Base-by-base conservation (phyloP, 2,888 invertebrate species). In the Lasioglossum zephyrum region DNA sequence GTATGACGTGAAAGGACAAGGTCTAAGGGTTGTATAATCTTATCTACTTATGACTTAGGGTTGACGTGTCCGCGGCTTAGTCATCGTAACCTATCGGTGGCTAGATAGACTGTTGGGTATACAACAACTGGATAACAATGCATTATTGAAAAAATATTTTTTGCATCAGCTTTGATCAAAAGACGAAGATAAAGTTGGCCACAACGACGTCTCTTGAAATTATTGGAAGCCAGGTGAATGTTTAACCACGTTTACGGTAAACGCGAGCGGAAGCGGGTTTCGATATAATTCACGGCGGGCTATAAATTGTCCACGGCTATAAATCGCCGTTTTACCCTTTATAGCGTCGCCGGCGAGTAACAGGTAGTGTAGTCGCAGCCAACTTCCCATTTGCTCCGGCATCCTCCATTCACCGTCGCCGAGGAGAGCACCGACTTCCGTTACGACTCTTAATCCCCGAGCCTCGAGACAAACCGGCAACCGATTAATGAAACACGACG, bases 401-500 rank as follows among this genome's bases (percentile, higher is more conserved):
- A 31, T 5, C 31, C 60, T 31, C 60, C n/a, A 63, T n/a, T 69
- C 69, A 13, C 77, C 22, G 41, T 49, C 53, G 22, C 53, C 53
- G 22, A n/a, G 1, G n/a, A 36, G 53, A 70, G 31, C n/a, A 2
- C 9, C 63, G n/a, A 66, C 36, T 47, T 47, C 47, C 74, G 72
- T n/a, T 44, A 18, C 26, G 41, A 63, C 41, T 47, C 44, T 44
- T 76, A 76, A 85, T 79, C 84, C 77, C 66, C 16, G 66, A 26
- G 44, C n/a, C 75, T 70, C 76, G 36, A 60, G 66, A 53, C 53
- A 73, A 73, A 36, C 53, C 49, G 57, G 73, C 73, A 53, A 83
- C 72, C 80, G 85, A 81, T 85, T 85, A 85, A 69, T 74, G 86
- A 78, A 86, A 86, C 81, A 78, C 69, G 81, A 86, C 66, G 63